phyloP scores from a whole-genome alignment of 92 coral and sea anemone genomes.

The Umimayanthus chanpuru region DNA sequence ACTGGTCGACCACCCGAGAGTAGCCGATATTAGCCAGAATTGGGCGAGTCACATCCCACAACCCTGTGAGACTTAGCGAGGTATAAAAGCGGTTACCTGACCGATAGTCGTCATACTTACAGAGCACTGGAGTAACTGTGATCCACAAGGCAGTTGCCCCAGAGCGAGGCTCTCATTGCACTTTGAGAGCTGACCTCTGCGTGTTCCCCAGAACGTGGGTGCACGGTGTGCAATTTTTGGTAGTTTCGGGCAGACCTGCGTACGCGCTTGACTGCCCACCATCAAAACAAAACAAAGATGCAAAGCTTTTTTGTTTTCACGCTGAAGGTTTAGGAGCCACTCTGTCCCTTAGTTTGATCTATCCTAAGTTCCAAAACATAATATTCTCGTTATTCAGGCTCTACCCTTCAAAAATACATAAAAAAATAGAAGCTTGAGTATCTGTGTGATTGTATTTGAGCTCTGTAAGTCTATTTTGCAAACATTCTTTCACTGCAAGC shows the following conservation, averaged over 20 bases:
- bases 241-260: slow-evolving; percentile 52
- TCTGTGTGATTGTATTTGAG: no score
- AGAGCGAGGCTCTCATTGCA: slow-evolving; percentile 55
- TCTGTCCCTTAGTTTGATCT: no score
- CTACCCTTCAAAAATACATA: slow-evolving; percentile 32
- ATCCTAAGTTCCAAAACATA: no score
- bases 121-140: slow-evolving; percentile 50
- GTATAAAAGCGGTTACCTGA: slow-evolving; percentile 22
- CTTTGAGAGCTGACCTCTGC: slow-evolving; percentile 38
- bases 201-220: slow-evolving; percentile 51
- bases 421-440: no score
- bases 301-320: no score
- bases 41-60: slow-evolving; percentile 41
- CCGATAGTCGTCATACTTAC: slow-evolving; percentile 37
- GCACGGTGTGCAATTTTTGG: slow-evolving; percentile 52
- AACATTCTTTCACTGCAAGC: no score
- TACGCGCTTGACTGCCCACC: slow-evolving; percentile 39
- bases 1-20: slow-evolving; percentile 22
- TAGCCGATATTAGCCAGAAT: slow-evolving; percentile 17
- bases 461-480: no score
- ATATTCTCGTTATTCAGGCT: no score
- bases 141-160: slow-evolving; percentile 54
- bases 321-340: no score
- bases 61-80: not conserved
- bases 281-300: not conserved